phyloP scores from a whole-genome alignment of 92 coral and sea anemone genomes.

The Heliopora coerulea region DNA sequence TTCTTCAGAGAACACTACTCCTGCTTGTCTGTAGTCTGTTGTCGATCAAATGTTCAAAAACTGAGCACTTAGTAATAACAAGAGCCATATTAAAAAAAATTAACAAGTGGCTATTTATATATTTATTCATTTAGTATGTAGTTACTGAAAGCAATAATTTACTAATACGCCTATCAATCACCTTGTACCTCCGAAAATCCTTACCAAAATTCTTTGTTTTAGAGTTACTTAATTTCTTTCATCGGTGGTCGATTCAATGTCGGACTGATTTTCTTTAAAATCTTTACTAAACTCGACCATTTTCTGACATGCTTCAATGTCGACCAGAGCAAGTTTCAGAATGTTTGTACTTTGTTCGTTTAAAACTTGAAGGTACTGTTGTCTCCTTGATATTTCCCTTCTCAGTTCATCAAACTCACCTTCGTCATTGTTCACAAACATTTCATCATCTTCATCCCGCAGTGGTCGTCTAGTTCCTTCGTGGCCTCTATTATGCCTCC shows the following conservation, averaged over 20 bases:
- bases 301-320: slow-evolving; percentile 31
- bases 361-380: slow-evolving; percentile 28
- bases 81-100: no score
- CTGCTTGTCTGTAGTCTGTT: no score
- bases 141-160: no score
- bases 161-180: no score
- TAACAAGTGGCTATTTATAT: no score
- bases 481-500: not conserved
- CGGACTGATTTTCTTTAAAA: slow-evolving; percentile 17
- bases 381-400: slow-evolving; percentile 27
- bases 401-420: slow-evolving; percentile 14
- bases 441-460: not conserved
- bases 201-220: no score
- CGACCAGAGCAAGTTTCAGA: slow-evolving; percentile 29
- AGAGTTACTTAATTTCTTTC: no score
- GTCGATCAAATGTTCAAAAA: no score
- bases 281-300: slow-evolving; percentile 39
- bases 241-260: not conserved
- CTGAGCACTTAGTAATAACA: no score
- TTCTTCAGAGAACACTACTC: no score
- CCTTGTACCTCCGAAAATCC: no score
- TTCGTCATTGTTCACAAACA: not conserved
- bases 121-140: no score
- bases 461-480: not conserved
- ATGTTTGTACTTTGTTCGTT: slow-evolving; percentile 32